Evolutionary conservation across 1,140 invertebrate species (phyloP).

Genomic region (Aphis gossypii): DNA sequence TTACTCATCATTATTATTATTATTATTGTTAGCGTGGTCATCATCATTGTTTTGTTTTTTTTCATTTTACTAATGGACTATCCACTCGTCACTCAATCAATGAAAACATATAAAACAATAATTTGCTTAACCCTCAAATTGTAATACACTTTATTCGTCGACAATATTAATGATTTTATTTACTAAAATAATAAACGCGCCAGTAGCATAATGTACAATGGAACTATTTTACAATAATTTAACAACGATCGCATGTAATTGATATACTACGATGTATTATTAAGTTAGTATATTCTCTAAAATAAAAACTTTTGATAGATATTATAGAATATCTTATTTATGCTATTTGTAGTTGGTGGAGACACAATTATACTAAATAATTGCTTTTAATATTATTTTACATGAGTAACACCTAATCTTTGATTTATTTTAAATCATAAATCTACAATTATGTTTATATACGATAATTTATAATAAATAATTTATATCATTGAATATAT

Average conservation of each 20-base stretch:
- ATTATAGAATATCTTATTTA: neutral
- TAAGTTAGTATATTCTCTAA: neutral
- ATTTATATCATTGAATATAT: too few relatives aligned
- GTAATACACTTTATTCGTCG: neutral
- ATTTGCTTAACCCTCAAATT: neutral
- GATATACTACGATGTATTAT: neutral
- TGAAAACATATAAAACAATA: neutral
- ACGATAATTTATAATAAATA: too few relatives aligned
- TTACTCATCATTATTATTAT: neutral
- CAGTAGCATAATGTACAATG: neutral
- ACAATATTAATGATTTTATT: slow-evolving; percentile 2
- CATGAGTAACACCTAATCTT: too few relatives aligned
- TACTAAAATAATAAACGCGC: neutral
- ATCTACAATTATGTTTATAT: too few relatives aligned
- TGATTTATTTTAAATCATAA: too few relatives aligned
- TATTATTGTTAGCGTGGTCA: neutral
- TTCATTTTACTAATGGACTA: neutral
- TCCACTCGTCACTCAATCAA: neutral
- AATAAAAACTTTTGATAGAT: neutral
- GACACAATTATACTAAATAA: neutral
- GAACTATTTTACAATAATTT: neutral
- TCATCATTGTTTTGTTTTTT: neutral
- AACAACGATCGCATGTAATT: neutral
- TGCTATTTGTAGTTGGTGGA: neutral
- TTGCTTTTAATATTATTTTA: too few relatives aligned